Conservation (phyloP, 2,888 invertebrate species). For the Mimachlamys varia region DNA sequence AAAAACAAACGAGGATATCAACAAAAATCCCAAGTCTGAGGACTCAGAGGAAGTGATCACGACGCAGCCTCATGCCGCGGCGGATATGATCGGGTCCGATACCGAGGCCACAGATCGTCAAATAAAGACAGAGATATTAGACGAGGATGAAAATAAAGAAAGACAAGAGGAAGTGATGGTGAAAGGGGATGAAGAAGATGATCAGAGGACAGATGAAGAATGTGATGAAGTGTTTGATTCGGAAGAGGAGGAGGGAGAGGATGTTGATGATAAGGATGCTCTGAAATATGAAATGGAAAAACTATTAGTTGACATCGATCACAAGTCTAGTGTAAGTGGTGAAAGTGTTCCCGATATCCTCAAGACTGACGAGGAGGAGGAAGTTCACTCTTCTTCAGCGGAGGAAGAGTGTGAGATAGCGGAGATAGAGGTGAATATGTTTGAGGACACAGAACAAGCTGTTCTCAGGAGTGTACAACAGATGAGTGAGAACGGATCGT, state of each 20-base stretch:
- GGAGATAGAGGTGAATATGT: constrained; percentile 5
- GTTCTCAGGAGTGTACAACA: constrained; percentile 64
- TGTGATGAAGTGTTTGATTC: constrained; percentile 53
- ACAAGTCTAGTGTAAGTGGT: constrained; percentile 59
- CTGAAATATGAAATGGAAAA: constrained; percentile 71
- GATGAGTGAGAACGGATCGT: constrained; percentile 59
- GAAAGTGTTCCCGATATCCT: constrained; percentile 12
- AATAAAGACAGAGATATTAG: constrained; percentile 49
- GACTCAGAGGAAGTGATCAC: constrained; percentile 45
- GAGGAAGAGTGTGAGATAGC: constrained; percentile 38
- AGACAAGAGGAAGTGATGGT: constrained; percentile 44
- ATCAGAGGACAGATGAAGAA: constrained; percentile 58
- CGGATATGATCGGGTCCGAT: background rate
- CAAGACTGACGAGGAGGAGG: constrained; percentile 25
- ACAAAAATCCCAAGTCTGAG: constrained; percentile 42
- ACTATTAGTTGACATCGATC: constrained; percentile 69
- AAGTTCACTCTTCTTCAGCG: constrained; percentile 32
- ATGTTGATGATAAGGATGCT: constrained; percentile 65
- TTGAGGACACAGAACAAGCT: constrained; percentile 59
- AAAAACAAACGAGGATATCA: constrained; percentile 44
- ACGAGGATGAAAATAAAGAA: constrained; percentile 62
- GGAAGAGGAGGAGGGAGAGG: constrained; percentile 59
- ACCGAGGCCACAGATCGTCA: constrained; percentile 30
- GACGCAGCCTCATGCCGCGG: background rate
- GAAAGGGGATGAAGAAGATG: constrained; percentile 40